Base-by-base conservation (phyloP, 2,113 vertebrate genomes). In the Platichthys stellatus region DNA sequence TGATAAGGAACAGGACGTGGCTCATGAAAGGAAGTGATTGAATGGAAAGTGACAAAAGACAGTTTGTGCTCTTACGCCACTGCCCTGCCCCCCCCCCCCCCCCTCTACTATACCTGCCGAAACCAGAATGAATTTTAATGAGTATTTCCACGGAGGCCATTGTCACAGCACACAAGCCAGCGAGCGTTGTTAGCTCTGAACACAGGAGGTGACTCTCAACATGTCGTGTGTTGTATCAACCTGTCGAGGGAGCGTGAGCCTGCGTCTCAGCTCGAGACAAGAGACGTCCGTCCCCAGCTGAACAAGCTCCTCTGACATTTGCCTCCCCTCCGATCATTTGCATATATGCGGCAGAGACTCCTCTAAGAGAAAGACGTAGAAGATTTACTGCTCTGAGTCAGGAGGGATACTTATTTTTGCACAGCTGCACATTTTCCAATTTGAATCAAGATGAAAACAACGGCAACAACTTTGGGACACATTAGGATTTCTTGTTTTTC, bases 221-320 rank as follows among this genome's bases (percentile, higher is more conserved):
- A 64, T 79, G 68, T 86, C 53, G 66, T 20, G 57, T 63, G 67
- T 76, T 20, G 53, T 60, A 64, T 74, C 63, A 78, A 74, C 49
- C 75, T 57, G 54, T 74, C 54, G 47, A 28, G 63, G 64, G 60
- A 68, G 40, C n/a, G 47, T 31, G 53, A 58, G 62, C 21, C 43
- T 26, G 54, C 15, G 3, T 43, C 40, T 43, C 38, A 12, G 38
- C 38, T 40, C 38, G 35, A 5, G 5, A 54, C 31, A 38, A 14
- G 23, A 69, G 54, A 38, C 13, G 51, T 68, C 49, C 54, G 43
- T 70, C 40, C 60, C 63, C 38, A 58, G 71, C 84, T 74, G 82
- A 74, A 82, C 72, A 76, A 60, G 58, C 26, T 26, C 57, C 49
- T 63, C 54, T 87, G 87, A 87, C 87, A 84, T 84, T 90, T 90